Evolutionary conservation across 2,113 vertebrate species (phyloP), one percentile per base, ranked within the genome.

Genomic region (Oostethus manadensis): DNA sequence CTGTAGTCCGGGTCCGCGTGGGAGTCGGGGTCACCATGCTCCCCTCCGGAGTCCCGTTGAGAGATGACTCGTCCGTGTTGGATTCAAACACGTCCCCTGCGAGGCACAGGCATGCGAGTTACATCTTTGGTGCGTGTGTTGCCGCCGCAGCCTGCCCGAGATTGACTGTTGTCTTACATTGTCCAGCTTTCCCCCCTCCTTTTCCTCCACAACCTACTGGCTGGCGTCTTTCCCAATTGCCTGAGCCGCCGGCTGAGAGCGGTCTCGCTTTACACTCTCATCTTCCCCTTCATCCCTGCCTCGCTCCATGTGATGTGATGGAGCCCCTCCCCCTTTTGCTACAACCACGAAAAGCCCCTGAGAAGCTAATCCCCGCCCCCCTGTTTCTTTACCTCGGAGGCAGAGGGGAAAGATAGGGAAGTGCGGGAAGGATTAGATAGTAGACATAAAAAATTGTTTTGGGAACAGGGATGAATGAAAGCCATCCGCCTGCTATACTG

Each of bases 1-100:
- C 96, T 0, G 95, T 98, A 66, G 97, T 99, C 66, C 94, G 91
- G 51, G 94, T 90, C 76, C 92, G 88, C 0, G 90, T 90, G 58
- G 94, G 93, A 53, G 92, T 88, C 63, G 96, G 95, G 62, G 94
- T 90, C 79, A 92, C 89, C 90, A 89, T 88, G 61, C 88, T 89
- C 1, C 89, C 83, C 1, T 47, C 47, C 10, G 75, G 76, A 3
- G 88, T 80, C 38, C 87, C 88, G 82, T 82, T 88, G 60, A 76
- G 69, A 49, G 92, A 79, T 40, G 78, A 80, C 22, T 51, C 77
- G 10, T 78, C 72, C 20, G 87, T 33, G 8, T 81, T 81, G 10
- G 87, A 76, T 22, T 95, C 91, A 56, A 89, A 94, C 56, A 90
- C 88, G 55, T 93, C 93, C 75, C 86, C 94, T 97, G 71, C 0